A percentile compares a stretch with the other conserved stretches of the same genome.
Evolutionary conservation across 2,888 invertebrate genomes (phyloP).

Genomic region (Aleiodes alternator): DNA sequence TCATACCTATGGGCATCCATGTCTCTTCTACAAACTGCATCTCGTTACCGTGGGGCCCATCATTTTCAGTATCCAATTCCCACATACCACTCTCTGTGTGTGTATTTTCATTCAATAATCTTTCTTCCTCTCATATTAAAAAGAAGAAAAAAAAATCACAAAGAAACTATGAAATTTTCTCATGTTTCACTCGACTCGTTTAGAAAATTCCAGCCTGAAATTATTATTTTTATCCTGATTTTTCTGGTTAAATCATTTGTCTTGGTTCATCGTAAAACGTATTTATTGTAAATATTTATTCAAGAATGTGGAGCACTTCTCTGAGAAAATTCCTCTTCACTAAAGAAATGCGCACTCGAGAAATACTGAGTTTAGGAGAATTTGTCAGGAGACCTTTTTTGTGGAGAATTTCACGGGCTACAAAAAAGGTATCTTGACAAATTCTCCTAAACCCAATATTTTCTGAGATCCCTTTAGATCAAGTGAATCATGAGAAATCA

Average conservation of each 20-base stretch:
- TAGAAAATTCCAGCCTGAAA: background rate
- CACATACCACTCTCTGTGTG: background rate
- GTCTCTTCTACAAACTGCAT: slow-evolving; percentile 32
- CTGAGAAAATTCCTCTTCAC: too few relatives aligned
- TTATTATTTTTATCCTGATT: background rate
- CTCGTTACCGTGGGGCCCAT: slow-evolving; percentile 22
- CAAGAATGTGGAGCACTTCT: too few relatives aligned
- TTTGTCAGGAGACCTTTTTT: too few relatives aligned
- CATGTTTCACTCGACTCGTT: background rate
- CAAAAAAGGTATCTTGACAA: too few relatives aligned
- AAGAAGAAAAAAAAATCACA: too few relatives aligned
- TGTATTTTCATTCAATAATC: slow-evolving; percentile 3
- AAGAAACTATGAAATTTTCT: background rate
- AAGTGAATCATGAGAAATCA: too few relatives aligned
- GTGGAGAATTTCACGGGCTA: too few relatives aligned
- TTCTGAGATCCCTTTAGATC: too few relatives aligned
- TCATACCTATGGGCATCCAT: slow-evolving; percentile 45
- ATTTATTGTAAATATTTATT: too few relatives aligned
- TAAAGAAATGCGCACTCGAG: too few relatives aligned
- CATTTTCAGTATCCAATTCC: slow-evolving; percentile 24
- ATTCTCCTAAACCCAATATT: too few relatives aligned
- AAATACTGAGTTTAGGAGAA: too few relatives aligned
- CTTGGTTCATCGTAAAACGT: background rate
- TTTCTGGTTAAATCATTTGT: background rate
- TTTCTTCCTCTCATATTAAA: slow-evolving; percentile 18